Evolutionary conservation across 2,797 vertebrate species (phyloP), one percentile per base, ranked within the genome.

Genomic region (Poeciliopsis paucimaculata): DNA sequence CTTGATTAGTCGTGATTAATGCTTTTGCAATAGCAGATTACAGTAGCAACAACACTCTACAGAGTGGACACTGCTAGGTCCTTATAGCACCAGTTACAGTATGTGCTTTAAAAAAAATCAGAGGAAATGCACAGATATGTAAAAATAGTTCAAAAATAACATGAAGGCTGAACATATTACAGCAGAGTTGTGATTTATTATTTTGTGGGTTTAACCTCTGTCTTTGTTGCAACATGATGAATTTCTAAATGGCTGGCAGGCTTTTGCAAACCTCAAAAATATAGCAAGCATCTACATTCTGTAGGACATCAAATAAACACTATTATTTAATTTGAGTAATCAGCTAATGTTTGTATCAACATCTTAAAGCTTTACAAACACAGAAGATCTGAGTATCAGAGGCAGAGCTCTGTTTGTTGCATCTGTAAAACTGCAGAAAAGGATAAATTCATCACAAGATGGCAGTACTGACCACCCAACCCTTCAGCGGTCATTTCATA

Each of bases 401-500:
- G 10, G 12, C 36, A 20, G 39, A 68, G 20, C 36, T 68, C 20
- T 13, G 11, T 4, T 18, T 39, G 34, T 23, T 41, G 64, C 64
- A 26, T 41, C 36, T 41, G 10, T 26, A 68, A 68, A 28, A 71
- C 1, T 45, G 43, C n/a, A 75, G 15, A 62, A 57, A 62, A 20
- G 15, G n/a, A 43, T 7, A 57, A 12, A 43, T 31, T n/a, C 10
- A 72, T 11, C 55, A 72, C 72, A 75, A 70, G 66, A 82, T 71
- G 68, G 41, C 68, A 46, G 41, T 15, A n/a, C 66, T 47, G 18
- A 57, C 34, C n/a, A 12, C 3, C 57, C 2, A 64, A 26, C 9
- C 41, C 12, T 43, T 31, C n/a, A 34, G 72, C 71, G 68, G 47
- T n/a, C 20, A 34, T 13, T 31, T 80, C 9, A 47, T 83, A 81